Conservation (phyloP, 2,888 invertebrate genomes). For the Rhaphigaster nebulosa region DNA sequence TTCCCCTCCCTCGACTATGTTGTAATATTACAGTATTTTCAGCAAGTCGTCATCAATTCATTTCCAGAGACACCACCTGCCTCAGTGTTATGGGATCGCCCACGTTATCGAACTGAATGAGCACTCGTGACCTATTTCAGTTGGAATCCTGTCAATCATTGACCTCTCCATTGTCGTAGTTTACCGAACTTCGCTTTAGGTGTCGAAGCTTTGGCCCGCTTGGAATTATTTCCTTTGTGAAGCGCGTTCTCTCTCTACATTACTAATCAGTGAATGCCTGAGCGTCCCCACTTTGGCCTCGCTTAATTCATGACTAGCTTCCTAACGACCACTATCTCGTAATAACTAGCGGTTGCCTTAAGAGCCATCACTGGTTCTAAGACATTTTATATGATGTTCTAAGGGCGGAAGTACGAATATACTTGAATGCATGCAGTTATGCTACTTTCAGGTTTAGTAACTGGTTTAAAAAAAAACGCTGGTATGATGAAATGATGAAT, state of each 20-base stretch:
- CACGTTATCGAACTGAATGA: no score
- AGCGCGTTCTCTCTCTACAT: not conserved
- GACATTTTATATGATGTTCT: not conserved
- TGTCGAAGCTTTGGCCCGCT: not conserved
- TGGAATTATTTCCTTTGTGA: not conserved
- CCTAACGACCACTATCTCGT: not conserved
- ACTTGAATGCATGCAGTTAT: not conserved
- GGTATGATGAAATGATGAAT: no score
- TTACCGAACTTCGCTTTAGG: not conserved
- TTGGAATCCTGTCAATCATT: not conserved
- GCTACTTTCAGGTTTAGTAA: not conserved
- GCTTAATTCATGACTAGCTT: not conserved
- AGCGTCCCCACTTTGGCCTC: not conserved
- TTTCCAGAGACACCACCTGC: no score
- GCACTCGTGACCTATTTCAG: not conserved
- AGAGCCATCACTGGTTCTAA: not conserved
- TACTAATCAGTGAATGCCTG: slow-evolving; percentile 3
- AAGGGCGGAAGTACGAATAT: not conserved
- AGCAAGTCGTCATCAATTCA: no score
- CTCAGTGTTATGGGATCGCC: no score
- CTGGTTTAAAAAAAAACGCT: not conserved
- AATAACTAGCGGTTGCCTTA: not conserved
- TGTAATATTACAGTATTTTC: no score
- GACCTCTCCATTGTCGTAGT: not conserved
- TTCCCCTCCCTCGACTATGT: no score